phyloP scores from a whole-genome alignment of 2,888 invertebrate species.

The Rhagonycha lutea region DNA sequence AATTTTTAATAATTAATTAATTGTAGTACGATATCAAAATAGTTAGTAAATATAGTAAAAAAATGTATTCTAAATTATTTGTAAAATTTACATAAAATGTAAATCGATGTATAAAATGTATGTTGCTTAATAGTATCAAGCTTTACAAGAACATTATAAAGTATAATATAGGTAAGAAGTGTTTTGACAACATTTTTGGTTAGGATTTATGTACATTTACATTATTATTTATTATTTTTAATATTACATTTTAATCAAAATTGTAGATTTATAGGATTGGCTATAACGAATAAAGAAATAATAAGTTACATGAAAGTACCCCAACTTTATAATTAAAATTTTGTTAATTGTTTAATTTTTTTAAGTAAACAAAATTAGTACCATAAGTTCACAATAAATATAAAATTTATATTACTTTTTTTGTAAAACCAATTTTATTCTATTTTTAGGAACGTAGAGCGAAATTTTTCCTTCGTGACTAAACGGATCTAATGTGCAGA shows the following conservation, averaged over 20 bases:
- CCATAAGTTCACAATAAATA: neutral
- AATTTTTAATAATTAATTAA: constrained; percentile 15
- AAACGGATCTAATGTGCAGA: too few relatives aligned
- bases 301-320: neutral
- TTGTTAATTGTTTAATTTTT: neutral
- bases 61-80: constrained; percentile 18
- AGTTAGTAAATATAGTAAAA: neutral
- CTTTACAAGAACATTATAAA: neutral
- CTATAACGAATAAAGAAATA: neutral
- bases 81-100: constrained; percentile 17
- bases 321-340: neutral
- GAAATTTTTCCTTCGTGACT: too few relatives aligned
- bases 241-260: neutral
- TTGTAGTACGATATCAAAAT: neutral
- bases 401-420: neutral
- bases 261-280: neutral
- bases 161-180: neutral
- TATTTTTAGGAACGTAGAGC: neutral
- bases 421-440: neutral
- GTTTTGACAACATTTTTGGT: neutral
- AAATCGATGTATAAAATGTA: constrained; percentile 24
- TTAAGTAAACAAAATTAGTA: neutral
- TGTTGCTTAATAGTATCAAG: constrained; percentile 17
- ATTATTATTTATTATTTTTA: neutral
- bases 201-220: neutral